Conservation (phyloP, 2,797 vertebrate species). For the Dermochelys coriacea region DNA sequence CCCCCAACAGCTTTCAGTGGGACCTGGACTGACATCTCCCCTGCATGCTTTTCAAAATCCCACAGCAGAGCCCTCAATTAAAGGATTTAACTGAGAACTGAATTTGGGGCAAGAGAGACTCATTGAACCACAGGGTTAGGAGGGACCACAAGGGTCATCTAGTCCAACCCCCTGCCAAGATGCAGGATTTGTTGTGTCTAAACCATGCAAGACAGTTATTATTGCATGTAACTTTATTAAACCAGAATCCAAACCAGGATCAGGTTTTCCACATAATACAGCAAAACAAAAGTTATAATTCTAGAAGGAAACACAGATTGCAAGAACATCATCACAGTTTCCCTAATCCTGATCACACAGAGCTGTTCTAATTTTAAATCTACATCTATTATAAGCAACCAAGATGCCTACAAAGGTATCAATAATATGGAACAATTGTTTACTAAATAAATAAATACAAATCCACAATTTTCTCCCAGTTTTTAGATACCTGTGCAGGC, state of each 20-base stretch:
- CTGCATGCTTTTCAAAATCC: not conserved
- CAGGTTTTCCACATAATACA: fast-evolving
- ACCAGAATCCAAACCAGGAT: fast-evolving
- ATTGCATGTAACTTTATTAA: not conserved
- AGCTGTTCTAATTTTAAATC: not conserved
- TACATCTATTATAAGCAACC: fast-evolving
- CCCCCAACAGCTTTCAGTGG: not conserved
- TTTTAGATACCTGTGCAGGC: not conserved
- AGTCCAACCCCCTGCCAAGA: no score
- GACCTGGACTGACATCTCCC: not conserved
- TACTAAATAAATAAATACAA: no score
- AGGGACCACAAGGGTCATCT: no score
- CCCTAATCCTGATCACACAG: not conserved
- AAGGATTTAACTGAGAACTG: not conserved
- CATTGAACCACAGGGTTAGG: no score
- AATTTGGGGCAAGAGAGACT: fast-evolving
- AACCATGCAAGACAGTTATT: not conserved
- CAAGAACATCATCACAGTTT: no score
- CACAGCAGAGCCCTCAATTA: not conserved
- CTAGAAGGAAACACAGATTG: not conserved
- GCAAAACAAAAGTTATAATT: fast-evolving
- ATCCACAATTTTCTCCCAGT: not conserved
- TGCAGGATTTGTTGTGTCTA: no score
- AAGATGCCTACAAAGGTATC: not conserved
- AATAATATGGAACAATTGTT: not conserved